A percentile compares a stretch with the other conserved stretches of the same genome.
Evolutionary conservation across 1,140 invertebrate species (phyloP).

Genomic region (Platyscapa corneri): DNA sequence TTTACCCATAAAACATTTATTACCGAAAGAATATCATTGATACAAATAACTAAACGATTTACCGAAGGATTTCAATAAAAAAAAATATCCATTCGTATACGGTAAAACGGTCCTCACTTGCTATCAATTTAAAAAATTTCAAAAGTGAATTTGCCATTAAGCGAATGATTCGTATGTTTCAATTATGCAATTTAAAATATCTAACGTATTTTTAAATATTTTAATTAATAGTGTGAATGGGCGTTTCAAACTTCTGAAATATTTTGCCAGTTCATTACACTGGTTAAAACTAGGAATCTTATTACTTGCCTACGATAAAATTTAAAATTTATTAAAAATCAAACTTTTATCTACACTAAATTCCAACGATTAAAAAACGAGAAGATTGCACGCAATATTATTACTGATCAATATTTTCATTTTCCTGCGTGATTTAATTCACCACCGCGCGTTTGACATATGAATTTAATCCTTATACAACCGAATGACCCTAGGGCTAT

Average conservation of each 20-base stretch:
- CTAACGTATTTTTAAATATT: not conserved
- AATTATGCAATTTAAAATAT: not conserved
- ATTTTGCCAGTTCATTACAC: not conserved
- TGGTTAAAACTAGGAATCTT: not conserved
- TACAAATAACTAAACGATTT: not conserved
- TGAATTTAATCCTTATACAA: constrained; percentile 16
- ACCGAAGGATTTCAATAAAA: not conserved
- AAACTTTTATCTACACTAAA: not conserved
- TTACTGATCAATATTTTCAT: not conserved
- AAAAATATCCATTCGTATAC: not conserved
- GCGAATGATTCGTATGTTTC: not conserved
- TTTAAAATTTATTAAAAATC: not conserved
- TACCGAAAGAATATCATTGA: not conserved
- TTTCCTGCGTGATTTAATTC: not conserved
- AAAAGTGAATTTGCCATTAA: not conserved
- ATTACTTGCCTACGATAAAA: too few relatives aligned
- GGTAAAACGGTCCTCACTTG: not conserved
- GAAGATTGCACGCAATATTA: not conserved
- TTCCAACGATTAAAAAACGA: not conserved
- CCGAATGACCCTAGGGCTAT: not conserved
- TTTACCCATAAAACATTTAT: not conserved
- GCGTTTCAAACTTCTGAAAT: not conserved
- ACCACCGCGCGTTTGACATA: not conserved
- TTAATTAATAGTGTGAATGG: not conserved
- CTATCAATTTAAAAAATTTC: not conserved